These are phyloP conservation scores for Leptinotarsa undecemlineata DNA, from an alignment of 1,140 invertebrate species.

Conservation along the genomic window DNA sequence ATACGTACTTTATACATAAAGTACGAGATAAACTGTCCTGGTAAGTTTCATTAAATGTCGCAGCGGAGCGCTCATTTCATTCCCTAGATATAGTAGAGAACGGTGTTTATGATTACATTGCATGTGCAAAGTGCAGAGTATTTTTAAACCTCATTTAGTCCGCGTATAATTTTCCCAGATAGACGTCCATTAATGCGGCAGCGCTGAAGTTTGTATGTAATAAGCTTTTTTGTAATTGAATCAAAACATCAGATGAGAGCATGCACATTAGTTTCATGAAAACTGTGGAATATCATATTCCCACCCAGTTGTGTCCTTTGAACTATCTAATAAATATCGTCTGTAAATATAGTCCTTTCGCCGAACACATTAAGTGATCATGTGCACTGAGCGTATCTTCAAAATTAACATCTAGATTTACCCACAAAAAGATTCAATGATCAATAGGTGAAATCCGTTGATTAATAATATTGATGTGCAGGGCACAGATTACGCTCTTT, in stretches of 20 bases:
- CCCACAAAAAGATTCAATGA: no score
- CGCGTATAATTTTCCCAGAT: background rate
- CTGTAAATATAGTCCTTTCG: no score
- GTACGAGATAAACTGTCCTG: conserved; percentile 1
- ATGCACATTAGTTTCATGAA: background rate
- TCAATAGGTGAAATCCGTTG: no score
- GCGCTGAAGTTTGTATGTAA: background rate
- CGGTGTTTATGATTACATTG: conserved; percentile 5
- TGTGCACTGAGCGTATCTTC: no score
- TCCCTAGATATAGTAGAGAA: background rate
- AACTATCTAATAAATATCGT: no score
- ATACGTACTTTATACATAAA: conserved; percentile 1
- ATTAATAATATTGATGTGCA: no score
- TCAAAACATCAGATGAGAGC: background rate
- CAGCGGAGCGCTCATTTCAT: background rate
- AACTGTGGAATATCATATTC: no score
- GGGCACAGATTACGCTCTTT: no score
- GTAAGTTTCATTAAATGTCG: conserved; percentile 6
- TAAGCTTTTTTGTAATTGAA: background rate
- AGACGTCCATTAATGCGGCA: background rate
- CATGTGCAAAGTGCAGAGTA: background rate
- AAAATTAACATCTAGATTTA: no score
- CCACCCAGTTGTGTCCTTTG: no score
- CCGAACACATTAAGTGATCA: no score
- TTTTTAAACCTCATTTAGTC: background rate